Conservation (phyloP, 1,140 invertebrate species). For the Uloborus diversus region DNA sequence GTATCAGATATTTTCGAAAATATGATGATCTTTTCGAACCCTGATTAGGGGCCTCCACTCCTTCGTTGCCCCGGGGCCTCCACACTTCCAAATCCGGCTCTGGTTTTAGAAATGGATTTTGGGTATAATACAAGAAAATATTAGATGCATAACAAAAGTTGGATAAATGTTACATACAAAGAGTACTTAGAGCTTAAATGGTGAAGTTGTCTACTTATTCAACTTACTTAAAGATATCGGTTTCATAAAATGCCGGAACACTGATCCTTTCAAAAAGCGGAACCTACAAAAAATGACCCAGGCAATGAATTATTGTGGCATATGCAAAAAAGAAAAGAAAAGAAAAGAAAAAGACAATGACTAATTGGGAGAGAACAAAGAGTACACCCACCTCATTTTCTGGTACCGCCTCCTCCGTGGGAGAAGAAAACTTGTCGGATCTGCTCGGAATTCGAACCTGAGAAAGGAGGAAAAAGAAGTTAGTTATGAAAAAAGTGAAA, state of each 20-base stretch:
- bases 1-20: too few species aligned
- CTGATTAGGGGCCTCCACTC: too few species aligned
- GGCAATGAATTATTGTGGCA: not conserved
- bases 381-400: not conserved
- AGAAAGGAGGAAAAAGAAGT: too few species aligned
- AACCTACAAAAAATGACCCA: constrained; percentile 8
- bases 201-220: not conserved
- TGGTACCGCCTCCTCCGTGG: not conserved
- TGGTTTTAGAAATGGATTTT: too few species aligned
- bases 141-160: too few species aligned
- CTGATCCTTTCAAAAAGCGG: constrained; percentile 34
- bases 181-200: too few species aligned
- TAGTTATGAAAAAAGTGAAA: too few species aligned
- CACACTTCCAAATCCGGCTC: too few species aligned
- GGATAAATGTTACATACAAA: too few species aligned
- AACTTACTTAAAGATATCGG: constrained; percentile 76
- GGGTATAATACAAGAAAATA: too few species aligned
- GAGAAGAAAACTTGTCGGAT: constrained; percentile 60
- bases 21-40: too few species aligned
- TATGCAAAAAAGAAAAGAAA: not conserved
- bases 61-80: too few species aligned
- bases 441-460: constrained; percentile 72
- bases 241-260: constrained; percentile 71
- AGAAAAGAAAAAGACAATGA: not conserved
- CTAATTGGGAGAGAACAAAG: not conserved